Conservation (phyloP, 2,113 vertebrate species). For the Oryzias woworae region DNA sequence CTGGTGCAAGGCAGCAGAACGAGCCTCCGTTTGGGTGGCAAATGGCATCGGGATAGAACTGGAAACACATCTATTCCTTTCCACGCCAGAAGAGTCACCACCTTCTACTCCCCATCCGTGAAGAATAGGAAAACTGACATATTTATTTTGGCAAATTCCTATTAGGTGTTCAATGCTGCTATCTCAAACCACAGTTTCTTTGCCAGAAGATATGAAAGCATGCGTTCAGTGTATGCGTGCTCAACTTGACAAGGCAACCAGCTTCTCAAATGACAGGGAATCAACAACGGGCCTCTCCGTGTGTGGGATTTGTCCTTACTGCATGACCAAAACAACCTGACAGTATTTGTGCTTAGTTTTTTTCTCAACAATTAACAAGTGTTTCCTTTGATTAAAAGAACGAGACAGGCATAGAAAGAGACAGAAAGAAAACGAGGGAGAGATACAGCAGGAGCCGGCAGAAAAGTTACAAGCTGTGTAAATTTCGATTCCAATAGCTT, state of each 20-base stretch:
- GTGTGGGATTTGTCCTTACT: conserved; percentile 45
- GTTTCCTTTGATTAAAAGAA: conserved; percentile 65
- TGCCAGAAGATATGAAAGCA: conserved; percentile 60
- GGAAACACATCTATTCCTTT: conserved; percentile 68
- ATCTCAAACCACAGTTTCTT: conserved; percentile 66
- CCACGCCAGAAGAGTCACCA: conserved; percentile 58
- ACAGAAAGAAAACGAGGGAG: conserved; percentile 15
- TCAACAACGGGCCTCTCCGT: conserved; percentile 24
- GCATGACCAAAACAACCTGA: conserved; percentile 41
- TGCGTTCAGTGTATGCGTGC: conserved; percentile 48
- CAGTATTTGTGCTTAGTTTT: conserved; percentile 45
- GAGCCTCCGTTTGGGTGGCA: conserved; percentile 67
- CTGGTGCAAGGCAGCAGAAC: conserved; percentile 70
- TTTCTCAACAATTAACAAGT: conserved; percentile 59
- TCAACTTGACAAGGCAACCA: conserved; percentile 43
- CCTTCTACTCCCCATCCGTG: conserved; percentile 25
- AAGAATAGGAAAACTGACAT: conserved; percentile 59
- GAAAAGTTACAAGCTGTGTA: conserved; percentile 63
- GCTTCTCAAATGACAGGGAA: conserved; percentile 60
- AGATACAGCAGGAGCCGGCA: conserved; percentile 22
- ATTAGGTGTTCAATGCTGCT: conserved; percentile 61
- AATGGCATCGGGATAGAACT: conserved; percentile 64
- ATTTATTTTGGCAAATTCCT: conserved; percentile 70
- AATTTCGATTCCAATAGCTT: conserved; percentile 69
- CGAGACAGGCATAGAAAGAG: conserved; percentile 18